phyloP scores from a whole-genome alignment of 2,888 invertebrate genomes.

The Clistopyga incitator region DNA sequence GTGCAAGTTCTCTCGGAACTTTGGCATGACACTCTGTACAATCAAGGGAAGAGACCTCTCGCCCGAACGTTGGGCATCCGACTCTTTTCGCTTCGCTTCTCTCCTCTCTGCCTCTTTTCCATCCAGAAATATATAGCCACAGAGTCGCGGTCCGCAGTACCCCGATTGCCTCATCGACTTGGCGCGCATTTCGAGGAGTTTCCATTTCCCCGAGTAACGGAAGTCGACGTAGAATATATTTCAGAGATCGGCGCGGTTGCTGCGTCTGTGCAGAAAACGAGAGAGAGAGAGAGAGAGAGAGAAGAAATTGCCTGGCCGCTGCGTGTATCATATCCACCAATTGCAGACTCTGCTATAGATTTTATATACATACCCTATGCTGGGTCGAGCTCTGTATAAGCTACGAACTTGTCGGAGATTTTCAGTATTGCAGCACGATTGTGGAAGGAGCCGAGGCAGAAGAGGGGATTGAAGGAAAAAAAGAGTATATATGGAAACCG shows the following conservation, averaged over 20 bases:
- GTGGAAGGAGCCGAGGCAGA: too few relatives aligned
- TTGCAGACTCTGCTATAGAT: constrained; percentile 32
- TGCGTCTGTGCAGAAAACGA: not conserved
- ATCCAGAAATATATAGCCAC: constrained; percentile 8
- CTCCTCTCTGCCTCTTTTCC: constrained; percentile 9
- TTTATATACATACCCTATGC: constrained; percentile 1
- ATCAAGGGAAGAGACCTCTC: constrained; percentile 38
- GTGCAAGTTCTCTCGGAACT: constrained; percentile 34
- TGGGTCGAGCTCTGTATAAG: too few relatives aligned
- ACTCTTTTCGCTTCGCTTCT: constrained; percentile 37
- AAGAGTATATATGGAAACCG: too few relatives aligned
- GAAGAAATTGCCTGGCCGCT: constrained; percentile 48
- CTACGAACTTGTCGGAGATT: too few relatives aligned
- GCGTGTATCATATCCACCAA: constrained; percentile 59
- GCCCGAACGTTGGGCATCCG: constrained; percentile 34
- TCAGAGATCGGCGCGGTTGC: constrained; percentile 32
- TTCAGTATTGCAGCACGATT: too few relatives aligned
- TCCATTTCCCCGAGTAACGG: constrained; percentile 65
- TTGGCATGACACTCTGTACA: constrained; percentile 51
- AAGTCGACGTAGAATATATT: constrained; percentile 60
- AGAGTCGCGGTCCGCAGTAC: constrained; percentile 36
- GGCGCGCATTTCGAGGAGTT: constrained; percentile 57
- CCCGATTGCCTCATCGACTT: constrained; percentile 55
- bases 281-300: constrained; percentile 13
- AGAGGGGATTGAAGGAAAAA: too few relatives aligned